These are phyloP conservation scores for Drosophila monieri DNA, from an alignment of 2,888 invertebrate species.

Conservation along the genomic window DNA sequence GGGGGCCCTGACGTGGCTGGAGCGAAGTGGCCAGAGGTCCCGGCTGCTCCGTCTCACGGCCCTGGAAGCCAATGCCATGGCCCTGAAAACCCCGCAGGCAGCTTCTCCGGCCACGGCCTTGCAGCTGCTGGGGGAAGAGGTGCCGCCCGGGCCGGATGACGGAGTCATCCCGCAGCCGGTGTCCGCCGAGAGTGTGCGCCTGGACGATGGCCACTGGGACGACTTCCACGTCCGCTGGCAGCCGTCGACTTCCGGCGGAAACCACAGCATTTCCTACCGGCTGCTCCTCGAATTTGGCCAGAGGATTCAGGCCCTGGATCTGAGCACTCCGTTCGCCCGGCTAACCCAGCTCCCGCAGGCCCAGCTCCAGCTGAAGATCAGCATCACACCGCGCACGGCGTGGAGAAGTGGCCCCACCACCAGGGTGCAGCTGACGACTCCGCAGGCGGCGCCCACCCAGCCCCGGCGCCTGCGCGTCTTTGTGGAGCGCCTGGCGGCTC, in stretches of 20 bases:
- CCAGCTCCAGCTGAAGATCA: constrained; percentile 89
- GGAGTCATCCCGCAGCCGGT: constrained; percentile 91
- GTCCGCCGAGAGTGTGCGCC: constrained; percentile 87
- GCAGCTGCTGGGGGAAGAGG: constrained; percentile 44
- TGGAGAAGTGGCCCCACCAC: constrained; percentile 91
- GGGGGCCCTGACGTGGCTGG: constrained; percentile 92
- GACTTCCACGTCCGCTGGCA: constrained; percentile 94
- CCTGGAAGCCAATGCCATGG: constrained; percentile 83
- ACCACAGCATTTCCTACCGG: constrained; percentile 91
- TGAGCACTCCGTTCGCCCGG: constrained; percentile 83
- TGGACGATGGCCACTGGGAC: constrained; percentile 89
- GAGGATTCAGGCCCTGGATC: constrained; percentile 55
- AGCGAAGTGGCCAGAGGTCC: constrained; percentile 85
- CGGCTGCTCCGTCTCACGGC: constrained; percentile 39
- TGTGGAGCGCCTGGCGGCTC: constrained; percentile 85
- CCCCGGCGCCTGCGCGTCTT: constrained; percentile 91
- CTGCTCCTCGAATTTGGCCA: constrained; percentile 65
- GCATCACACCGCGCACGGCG: constrained; percentile 91
- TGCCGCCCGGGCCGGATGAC: constrained; percentile 76
- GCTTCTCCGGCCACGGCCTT: constrained; percentile 71
- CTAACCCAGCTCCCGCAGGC: constrained; percentile 84
- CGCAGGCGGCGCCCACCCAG: constrained; percentile 91
- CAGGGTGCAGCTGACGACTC: constrained; percentile 88
- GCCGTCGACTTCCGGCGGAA: constrained; percentile 89
- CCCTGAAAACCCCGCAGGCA: constrained; percentile 71